Base-by-base conservation (phyloP, 2,888 invertebrate genomes). In the Melikaiella ostensackeni region DNA sequence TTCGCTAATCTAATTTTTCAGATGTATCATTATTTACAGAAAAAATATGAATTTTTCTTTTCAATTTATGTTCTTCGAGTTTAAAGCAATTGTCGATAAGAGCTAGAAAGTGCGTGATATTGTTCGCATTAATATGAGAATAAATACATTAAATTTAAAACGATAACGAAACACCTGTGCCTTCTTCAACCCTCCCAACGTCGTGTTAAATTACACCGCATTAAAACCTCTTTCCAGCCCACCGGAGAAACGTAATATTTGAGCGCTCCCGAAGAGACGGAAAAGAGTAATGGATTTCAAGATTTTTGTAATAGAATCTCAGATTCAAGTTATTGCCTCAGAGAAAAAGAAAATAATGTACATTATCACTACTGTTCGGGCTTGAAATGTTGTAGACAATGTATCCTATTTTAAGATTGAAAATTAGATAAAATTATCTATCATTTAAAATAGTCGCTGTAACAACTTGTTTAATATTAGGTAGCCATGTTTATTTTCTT, bases 141-240 rank as follows among this genome's bases (percentile, higher is more conserved):
- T 70, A 70, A 33, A 70, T 70, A 70, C 30, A 70, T 50, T 21
- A 70, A 21, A 70, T 50, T 50, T 50, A n/a, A 50, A 50, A 50
- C n/a, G 46, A 70, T 50, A 50, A 27, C 30, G 70, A 50, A 70
- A 70, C 70, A 70, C 42, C 70, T 70, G 70, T 70, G 70, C 70
- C n/a, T n/a, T 13, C 27, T 33, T 11, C 16, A n/a, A 70, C 66
- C 42, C 66, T 66, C 27, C 42, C 27, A 46, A 66, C 27, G 30
- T 27, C 46, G 46, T 50, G 50, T 70, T 70, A 70, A 70, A 70
- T 50, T 50, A 70, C 50, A 70, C 30, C 46, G n/a, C 70, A 70
- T 70, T 70, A 70, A 70, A 70, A 70, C 70, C 70, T 70, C 70
- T 50, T 46, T 27, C 70, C 70, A 70, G 24, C 24, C 21, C 4